phyloP scores from a whole-genome alignment of 1,140 invertebrate genomes.

The Megathymus violae region DNA sequence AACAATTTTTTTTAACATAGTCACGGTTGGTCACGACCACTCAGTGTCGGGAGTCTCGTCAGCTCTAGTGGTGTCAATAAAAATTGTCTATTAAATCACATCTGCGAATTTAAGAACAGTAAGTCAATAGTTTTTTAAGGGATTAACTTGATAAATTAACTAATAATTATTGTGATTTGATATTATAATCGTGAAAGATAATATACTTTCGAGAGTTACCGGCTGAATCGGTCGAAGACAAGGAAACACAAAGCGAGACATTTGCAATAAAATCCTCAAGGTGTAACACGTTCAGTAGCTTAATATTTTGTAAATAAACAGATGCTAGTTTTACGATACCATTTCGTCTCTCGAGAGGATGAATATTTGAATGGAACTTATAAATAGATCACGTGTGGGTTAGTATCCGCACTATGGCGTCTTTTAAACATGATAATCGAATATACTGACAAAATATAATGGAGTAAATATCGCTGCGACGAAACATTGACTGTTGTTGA shows the following conservation, averaged over 20 bases:
- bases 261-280: not conserved
- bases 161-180: too few species aligned
- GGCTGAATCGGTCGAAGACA: too few species aligned
- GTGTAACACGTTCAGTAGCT: not conserved
- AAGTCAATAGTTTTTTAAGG: too few species aligned
- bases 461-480: slow-evolving; percentile 2
- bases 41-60: too few species aligned
- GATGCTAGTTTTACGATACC: slow-evolving; percentile 27
- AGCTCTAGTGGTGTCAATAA: too few species aligned
- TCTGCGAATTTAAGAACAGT: too few species aligned
- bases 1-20: too few species aligned
- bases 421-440: slow-evolving; percentile 22
- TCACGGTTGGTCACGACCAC: too few species aligned
- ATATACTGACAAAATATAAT: slow-evolving; percentile 5
- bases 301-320: slow-evolving; percentile 26
- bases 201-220: not conserved
- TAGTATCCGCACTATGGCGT: slow-evolving; percentile 41
- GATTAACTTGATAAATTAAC: too few species aligned
- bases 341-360: slow-evolving; percentile 40
- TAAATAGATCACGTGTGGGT: slow-evolving; percentile 48
- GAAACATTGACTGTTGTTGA: slow-evolving; percentile 11
- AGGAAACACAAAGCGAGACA: not conserved
- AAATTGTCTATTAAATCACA: too few species aligned
- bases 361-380: slow-evolving; percentile 49
- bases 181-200: too few species aligned